A percentile compares a stretch with the other conserved stretches of the same genome.
Evolutionary conservation across 2,797 vertebrate genomes (phyloP).

Genomic region (Danio aesculapii): DNA sequence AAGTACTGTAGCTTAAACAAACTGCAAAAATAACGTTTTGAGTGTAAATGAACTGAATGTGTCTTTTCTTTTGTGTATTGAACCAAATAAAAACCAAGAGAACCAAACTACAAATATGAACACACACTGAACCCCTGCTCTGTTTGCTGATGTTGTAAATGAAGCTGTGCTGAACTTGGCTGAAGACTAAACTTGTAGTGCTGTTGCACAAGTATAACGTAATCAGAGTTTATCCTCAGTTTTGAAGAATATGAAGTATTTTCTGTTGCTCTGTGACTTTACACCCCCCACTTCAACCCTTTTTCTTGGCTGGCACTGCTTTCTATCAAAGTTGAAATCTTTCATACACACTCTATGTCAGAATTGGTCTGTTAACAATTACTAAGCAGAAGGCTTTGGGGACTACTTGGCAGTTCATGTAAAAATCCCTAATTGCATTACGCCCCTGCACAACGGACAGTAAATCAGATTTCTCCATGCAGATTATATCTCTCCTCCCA

Average conservation of each 20-base stretch:
- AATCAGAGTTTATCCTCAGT: slow-evolving; percentile 13
- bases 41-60: too few relatives aligned
- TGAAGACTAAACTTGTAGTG: slow-evolving; percentile 20
- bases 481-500: slow-evolving; percentile 63
- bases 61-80: too few relatives aligned
- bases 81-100: too few relatives aligned
- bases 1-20: too few relatives aligned
- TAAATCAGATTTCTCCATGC: slow-evolving; percentile 64
- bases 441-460: slow-evolving; percentile 55
- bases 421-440: slow-evolving; percentile 68
- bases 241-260: slow-evolving; percentile 12
- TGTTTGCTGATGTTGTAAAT: too few relatives aligned
- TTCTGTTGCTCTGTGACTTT: slow-evolving; percentile 55
- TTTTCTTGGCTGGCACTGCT: slow-evolving; percentile 56
- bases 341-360: slow-evolving; percentile 62
- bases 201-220: neutral
- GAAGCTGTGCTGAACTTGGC: neutral
- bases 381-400: slow-evolving; percentile 66
- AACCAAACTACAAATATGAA: too few relatives aligned
- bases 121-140: too few relatives aligned
- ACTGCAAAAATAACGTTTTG: too few relatives aligned
- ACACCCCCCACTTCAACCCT: neutral
- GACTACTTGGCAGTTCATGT: slow-evolving; percentile 67
- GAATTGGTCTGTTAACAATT: slow-evolving; percentile 70
- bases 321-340: slow-evolving; percentile 44